phyloP scores from a whole-genome alignment of 35 echinoderm and acorn worm species.

The Ophioderma brevispina region DNA sequence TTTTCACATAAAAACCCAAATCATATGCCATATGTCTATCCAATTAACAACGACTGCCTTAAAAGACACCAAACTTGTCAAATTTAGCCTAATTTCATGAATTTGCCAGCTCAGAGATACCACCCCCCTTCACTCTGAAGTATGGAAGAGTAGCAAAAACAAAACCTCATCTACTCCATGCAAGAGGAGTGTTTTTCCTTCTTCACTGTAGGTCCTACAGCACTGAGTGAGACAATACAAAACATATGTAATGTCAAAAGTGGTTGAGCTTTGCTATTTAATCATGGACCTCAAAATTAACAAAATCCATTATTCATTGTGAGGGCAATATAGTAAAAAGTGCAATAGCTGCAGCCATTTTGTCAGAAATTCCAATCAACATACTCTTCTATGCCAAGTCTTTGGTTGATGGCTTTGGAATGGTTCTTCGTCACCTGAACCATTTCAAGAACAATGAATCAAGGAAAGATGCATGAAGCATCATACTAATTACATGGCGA shows the following conservation, averaged over 20 bases:
- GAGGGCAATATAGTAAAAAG: not conserved
- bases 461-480: no score
- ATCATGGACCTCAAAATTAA: not conserved
- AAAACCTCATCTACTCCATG: conserved; percentile 66
- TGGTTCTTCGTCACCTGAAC: no score
- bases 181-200: conserved; percentile 62
- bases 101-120: not conserved
- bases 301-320: not conserved
- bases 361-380: not conserved
- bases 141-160: not conserved
- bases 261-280: not conserved
- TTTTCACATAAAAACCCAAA: not conserved
- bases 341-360: not conserved
- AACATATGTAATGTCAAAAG: not conserved
- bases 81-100: not conserved
- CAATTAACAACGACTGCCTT: not conserved
- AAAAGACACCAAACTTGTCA: not conserved
- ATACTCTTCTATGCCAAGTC: no score
- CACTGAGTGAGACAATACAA: not conserved
- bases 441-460: no score
- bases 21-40: not conserved
- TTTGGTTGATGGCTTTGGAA: no score
- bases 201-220: conserved; percentile 62
- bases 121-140: not conserved
- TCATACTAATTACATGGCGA: no score